phyloP scores from a whole-genome alignment of 1,140 invertebrate species.

The Anadara kagoshimensis region DNA sequence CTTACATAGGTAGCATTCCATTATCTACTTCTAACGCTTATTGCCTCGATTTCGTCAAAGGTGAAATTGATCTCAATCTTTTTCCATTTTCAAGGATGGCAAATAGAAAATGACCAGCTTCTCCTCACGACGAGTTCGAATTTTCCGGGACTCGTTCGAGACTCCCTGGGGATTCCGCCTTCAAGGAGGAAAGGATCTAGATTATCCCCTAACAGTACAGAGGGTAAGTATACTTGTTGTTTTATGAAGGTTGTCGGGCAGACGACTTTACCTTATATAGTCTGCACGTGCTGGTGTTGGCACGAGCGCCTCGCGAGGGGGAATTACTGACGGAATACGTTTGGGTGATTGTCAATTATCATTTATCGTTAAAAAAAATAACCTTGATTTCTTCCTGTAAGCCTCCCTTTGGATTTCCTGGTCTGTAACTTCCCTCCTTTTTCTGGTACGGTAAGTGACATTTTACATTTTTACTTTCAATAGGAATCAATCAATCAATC shows the following conservation, averaged over 20 bases:
- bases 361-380: slow-evolving; percentile 21
- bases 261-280: slow-evolving; percentile 38
- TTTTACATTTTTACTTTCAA: no score
- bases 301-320: slow-evolving; percentile 25
- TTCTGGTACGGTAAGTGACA: no score
- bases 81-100: slow-evolving; percentile 34
- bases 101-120: slow-evolving; percentile 44
- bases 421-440: slow-evolving; percentile 12
- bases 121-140: slow-evolving; percentile 62
- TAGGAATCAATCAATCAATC: no score
- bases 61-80: slow-evolving; percentile 26
- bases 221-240: slow-evolving; percentile 82
- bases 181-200: slow-evolving; percentile 90
- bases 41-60: slow-evolving; percentile 32
- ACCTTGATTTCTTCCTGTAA: slow-evolving; percentile 3
- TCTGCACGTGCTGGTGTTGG: slow-evolving; percentile 33
- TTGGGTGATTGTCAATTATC: slow-evolving; percentile 39
- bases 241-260: slow-evolving; percentile 11
- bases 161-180: slow-evolving; percentile 93
- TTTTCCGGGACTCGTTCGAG: slow-evolving; percentile 83
- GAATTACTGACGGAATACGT: slow-evolving; percentile 32
- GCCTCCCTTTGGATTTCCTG: slow-evolving; percentile 5
- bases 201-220: slow-evolving; percentile 91
- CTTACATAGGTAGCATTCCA: no score
- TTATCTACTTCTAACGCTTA: neutral